These are phyloP conservation scores for Lasioglossum figueresi DNA, from an alignment of 2,888 invertebrate genomes.

Conservation along the genomic window DNA sequence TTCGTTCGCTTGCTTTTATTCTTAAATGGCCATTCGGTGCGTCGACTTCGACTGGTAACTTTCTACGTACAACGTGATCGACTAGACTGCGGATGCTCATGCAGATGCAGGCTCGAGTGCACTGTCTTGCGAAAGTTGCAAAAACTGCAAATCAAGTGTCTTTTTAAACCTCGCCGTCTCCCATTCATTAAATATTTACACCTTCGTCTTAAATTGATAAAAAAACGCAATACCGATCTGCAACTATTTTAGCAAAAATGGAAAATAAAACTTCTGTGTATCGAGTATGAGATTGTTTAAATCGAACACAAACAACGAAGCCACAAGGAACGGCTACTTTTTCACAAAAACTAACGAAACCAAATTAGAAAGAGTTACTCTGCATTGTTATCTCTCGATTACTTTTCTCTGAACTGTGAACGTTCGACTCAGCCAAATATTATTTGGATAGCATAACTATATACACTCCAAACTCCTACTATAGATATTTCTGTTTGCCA, in stretches of 20 bases:
- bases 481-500: neutral
- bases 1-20: neutral
- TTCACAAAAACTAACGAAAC: too few species aligned
- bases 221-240: too few species aligned
- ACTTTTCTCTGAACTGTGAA: neutral
- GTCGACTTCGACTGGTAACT: neutral
- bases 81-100: neutral
- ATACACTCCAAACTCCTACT: neutral
- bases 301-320: neutral
- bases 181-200: too few species aligned
- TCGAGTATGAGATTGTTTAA: neutral
- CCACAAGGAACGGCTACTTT: too few species aligned
- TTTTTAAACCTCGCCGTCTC: too few species aligned
- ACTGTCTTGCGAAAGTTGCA: neutral
- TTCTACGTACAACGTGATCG: neutral
- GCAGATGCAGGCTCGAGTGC: neutral
- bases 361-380: neutral
- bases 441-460: neutral
- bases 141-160: too few species aligned
- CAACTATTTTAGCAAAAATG: neutral
- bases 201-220: too few species aligned
- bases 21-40: conserved; percentile 9
- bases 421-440: neutral
- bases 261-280: neutral
- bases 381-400: neutral